Percentiles rank a stretch among this genome's conserved stretches.
These are phyloP conservation scores for Muntiacus reevesi DNA, from an alignment of 2,113 vertebrate species.

Conservation along the genomic window DNA sequence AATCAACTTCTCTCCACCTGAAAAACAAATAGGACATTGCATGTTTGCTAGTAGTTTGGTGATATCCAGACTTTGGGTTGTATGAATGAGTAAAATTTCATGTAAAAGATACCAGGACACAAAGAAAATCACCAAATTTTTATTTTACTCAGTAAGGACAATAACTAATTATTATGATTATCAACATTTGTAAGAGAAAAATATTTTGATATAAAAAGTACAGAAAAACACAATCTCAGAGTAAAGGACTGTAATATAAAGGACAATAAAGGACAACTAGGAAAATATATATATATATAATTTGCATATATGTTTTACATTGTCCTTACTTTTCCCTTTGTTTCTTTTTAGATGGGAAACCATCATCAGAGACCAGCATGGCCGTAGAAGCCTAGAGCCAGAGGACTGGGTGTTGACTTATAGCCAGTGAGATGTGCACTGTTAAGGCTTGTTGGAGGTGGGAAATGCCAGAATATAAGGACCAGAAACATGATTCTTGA, in stretches of 20 bases:
- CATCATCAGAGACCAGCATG: not conserved
- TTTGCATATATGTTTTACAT: not conserved
- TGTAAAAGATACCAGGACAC: not conserved
- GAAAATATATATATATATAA: not conserved
- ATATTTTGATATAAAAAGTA: constrained; percentile 5
- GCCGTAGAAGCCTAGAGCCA: not conserved
- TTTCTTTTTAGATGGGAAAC: not conserved
- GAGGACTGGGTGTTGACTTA: not conserved
- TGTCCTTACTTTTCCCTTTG: not conserved
- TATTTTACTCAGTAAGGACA: not conserved
- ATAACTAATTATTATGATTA: not conserved
- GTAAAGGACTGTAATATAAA: not conserved
- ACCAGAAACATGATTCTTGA: not conserved
- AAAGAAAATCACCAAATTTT: not conserved
- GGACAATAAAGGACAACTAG: not conserved
- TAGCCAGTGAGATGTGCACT: not conserved
- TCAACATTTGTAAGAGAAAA: not conserved
- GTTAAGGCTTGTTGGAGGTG: not conserved
- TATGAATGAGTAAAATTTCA: not conserved
- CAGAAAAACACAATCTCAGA: not conserved
- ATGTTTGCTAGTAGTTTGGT: not conserved
- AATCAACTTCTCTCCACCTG: not conserved
- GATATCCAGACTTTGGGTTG: not conserved
- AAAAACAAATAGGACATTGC: constrained; percentile 15
- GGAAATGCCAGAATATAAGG: not conserved